A percentile compares a stretch with the other conserved stretches of the same genome.
phyloP scores from a whole-genome alignment of 2,113 vertebrate species.

The Fregetta grallaria region DNA sequence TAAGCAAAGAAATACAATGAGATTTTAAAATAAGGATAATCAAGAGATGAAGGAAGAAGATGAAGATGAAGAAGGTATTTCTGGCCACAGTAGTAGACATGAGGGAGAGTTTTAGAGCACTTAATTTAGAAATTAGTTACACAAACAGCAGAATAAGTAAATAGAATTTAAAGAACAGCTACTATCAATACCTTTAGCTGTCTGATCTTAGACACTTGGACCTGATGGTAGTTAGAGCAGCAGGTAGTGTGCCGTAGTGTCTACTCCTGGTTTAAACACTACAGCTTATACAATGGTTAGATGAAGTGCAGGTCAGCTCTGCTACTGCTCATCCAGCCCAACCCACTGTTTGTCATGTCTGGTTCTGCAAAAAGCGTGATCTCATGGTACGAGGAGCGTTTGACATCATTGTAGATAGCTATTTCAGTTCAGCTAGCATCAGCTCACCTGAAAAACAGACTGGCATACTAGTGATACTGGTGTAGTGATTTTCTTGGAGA shows the following conservation, averaged over 20 bases:
- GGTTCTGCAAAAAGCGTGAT: background rate
- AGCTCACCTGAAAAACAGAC: background rate
- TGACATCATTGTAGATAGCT: background rate
- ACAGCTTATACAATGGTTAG: background rate
- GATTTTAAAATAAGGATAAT: background rate
- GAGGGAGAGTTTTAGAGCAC: background rate
- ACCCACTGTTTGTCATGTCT: background rate
- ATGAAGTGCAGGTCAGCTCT: background rate
- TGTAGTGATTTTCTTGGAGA: background rate
- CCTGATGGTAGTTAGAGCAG: background rate
- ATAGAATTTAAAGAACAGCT: background rate
- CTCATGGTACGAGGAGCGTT: background rate
- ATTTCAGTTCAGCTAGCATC: background rate
- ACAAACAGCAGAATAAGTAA: background rate
- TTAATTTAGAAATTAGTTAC: background rate
- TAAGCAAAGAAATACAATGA: background rate
- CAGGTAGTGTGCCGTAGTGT: accelerated
- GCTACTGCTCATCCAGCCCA: background rate
- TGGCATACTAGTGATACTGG: background rate
- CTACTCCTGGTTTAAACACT: background rate
- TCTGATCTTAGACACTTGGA: background rate
- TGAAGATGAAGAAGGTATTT: background rate
- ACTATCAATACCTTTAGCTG: background rate
- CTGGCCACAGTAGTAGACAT: background rate
- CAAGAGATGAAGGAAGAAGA: background rate